Evolutionary conservation across 92 coral and sea anemone species (phyloP).

Genomic region (Actinernus sp.): DNA sequence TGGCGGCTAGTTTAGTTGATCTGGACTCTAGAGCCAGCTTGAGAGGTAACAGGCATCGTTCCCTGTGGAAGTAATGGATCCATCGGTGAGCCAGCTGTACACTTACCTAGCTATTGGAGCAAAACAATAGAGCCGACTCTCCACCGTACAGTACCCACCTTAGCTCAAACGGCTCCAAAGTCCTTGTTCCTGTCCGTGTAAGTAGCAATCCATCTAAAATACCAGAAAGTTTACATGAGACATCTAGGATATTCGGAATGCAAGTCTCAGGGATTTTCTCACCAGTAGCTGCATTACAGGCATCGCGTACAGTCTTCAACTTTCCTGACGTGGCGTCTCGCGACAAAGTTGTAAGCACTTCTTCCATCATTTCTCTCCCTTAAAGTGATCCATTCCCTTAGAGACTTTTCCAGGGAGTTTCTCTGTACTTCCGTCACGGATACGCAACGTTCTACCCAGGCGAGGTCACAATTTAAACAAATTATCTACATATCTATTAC

Average conservation of each 20-base stretch:
- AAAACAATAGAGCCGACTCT: constrained; percentile 37
- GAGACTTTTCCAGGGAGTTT: constrained; percentile 4
- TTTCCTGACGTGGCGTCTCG: constrained; percentile 99
- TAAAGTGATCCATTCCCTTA: constrained; percentile 15
- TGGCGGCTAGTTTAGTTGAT: constrained; percentile 80
- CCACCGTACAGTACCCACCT: constrained; percentile 56
- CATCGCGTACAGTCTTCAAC: constrained; percentile 87
- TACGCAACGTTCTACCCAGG: neutral
- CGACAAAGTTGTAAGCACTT: constrained; percentile 76
- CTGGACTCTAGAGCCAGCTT: constrained; percentile 96
- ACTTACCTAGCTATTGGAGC: constrained; percentile 64
- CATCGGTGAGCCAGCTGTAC: constrained; percentile 35
- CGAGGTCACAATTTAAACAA: neutral
- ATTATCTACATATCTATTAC: constrained; percentile 32
- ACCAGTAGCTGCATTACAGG: constrained; percentile 97
- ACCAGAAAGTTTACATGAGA: constrained; percentile 1
- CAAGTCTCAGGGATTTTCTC: constrained; percentile 15
- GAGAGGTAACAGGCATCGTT: constrained; percentile 88
- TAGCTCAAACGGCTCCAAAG: constrained; percentile 87
- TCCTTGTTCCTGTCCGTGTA: constrained; percentile 82
- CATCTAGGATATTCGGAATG: neutral
- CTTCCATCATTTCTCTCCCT: constrained; percentile 85
- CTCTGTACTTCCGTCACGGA: neutral
- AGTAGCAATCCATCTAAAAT: constrained; percentile 85
- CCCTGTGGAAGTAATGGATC: constrained; percentile 59